phyloP scores from a whole-genome alignment of 2,888 invertebrate genomes.

The Odontocolon sp. region DNA sequence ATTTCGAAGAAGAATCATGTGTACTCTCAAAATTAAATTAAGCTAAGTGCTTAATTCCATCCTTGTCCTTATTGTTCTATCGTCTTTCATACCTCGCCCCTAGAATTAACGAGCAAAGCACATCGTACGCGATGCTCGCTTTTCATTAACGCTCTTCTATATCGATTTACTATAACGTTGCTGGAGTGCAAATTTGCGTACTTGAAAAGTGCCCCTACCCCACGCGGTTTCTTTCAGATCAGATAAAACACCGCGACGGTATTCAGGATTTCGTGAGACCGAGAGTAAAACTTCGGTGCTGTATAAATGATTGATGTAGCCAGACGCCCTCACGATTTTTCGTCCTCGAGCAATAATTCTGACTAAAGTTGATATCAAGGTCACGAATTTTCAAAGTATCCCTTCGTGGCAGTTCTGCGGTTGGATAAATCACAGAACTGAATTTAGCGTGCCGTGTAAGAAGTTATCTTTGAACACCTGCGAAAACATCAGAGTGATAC shows the following conservation, averaged over 20 bases:
- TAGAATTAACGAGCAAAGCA: background rate
- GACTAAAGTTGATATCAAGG: constrained; percentile 24
- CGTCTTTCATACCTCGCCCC: background rate
- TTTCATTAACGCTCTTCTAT: constrained; percentile 7
- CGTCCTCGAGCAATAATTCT: constrained; percentile 13
- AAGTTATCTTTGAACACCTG: constrained; percentile 47
- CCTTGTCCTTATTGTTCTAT: background rate
- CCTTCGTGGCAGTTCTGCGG: background rate
- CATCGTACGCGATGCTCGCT: background rate
- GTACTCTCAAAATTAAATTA: too few relatives aligned
- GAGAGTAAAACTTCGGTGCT: background rate
- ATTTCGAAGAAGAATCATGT: too few relatives aligned
- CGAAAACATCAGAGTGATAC: constrained; percentile 43
- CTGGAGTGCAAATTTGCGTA: too few relatives aligned
- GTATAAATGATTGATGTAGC: background rate
- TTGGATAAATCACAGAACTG: constrained; percentile 19
- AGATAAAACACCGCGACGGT: background rate
- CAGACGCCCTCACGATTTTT: background rate
- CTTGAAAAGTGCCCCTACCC: background rate
- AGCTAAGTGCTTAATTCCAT: background rate
- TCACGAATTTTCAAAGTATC: constrained; percentile 6
- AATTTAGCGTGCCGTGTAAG: constrained; percentile 17
- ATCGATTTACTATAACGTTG: constrained; percentile 15
- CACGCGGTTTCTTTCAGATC: background rate
- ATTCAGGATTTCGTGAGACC: background rate